Base-by-base conservation (phyloP, 1,140 invertebrate species). In the Zaprionus gabonicus region DNA sequence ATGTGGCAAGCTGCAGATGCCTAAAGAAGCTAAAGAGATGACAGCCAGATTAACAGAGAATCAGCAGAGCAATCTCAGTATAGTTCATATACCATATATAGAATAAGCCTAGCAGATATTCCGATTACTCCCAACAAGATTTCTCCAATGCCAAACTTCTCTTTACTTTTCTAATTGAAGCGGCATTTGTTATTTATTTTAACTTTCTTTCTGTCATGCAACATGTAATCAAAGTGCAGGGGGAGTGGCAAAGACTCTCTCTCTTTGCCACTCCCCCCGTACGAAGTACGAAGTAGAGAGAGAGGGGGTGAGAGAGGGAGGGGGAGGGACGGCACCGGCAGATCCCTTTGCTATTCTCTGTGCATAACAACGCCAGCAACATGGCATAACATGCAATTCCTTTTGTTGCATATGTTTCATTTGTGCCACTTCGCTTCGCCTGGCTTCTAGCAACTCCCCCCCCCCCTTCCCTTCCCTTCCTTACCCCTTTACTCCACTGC, bases 351-450 rank as follows among this genome's bases (percentile, higher is more conserved):
- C 44, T 12, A 36, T 51, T 13, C 31, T n/a, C 23, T 53, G 44
- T 59, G 58, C 51, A 71, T 36, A 62, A 60, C 65, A 59, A 60
- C 34, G 34, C 15, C 17, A 38, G 7, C 15, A 17, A 38, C 55
- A 46, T 28, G 13, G n/a, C 41, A 57, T 68, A 20, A n/a, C 58
- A 53, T 58, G 66, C 10, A 70, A 31, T 64, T 41, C 67, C 23
- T 56, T 70, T 70, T 70, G 67, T 70, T 62, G 67, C 44, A 53
- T 62, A 53, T 53, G 46, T 44, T 46, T 15, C 44, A 51, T 28
- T 63, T 67, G 51, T 64, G 64, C 28, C 41, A 58, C 60, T 34
- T 59, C 41, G 31, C 20, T 67, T 4, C 23, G 36, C 17, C 23
- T 5, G 7, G 6, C 31, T 58, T 28, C 25, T n/a, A 7, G 9